Conservation (phyloP, 1,140 invertebrate genomes). For the Lysiphlebus fabarum region DNA sequence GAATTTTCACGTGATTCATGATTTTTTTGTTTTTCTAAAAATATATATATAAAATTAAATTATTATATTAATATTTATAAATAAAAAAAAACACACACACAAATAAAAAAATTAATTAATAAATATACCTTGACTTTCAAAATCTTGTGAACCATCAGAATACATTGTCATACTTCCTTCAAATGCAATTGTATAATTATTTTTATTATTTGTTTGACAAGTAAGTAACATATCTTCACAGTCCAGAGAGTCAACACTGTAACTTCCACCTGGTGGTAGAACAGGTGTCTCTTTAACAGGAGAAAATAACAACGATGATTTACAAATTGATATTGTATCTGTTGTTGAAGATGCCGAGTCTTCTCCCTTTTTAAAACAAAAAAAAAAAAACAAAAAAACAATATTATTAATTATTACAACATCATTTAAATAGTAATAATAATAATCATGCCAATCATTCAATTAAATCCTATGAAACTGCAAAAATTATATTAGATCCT, state of each 20-base stretch:
- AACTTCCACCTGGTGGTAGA: slow-evolving; percentile 66
- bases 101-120: no score
- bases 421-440: neutral
- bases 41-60: neutral
- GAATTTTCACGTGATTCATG: slow-evolving; percentile 37
- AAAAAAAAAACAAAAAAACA: slow-evolving; percentile 23
- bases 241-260: slow-evolving; percentile 87
- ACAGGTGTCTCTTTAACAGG: slow-evolving; percentile 79
- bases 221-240: slow-evolving; percentile 87
- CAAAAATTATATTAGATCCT: no score
- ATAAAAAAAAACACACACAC: no score
- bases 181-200: slow-evolving; percentile 92
- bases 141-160: slow-evolving; percentile 76
- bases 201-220: slow-evolving; percentile 81
- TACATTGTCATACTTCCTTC: slow-evolving; percentile 83
- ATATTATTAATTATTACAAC: neutral
- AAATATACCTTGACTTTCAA: slow-evolving; percentile 62
- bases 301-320: slow-evolving; percentile 84
- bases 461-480: no score
- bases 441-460: no score
- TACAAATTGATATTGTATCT: slow-evolving; percentile 81
- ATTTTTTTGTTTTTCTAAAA: slow-evolving; percentile 48
- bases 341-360: slow-evolving; percentile 71
- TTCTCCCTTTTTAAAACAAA: slow-evolving; percentile 67
- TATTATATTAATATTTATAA: neutral